Conservation (phyloP, 2,888 invertebrate species). For the Clivina fossor region DNA sequence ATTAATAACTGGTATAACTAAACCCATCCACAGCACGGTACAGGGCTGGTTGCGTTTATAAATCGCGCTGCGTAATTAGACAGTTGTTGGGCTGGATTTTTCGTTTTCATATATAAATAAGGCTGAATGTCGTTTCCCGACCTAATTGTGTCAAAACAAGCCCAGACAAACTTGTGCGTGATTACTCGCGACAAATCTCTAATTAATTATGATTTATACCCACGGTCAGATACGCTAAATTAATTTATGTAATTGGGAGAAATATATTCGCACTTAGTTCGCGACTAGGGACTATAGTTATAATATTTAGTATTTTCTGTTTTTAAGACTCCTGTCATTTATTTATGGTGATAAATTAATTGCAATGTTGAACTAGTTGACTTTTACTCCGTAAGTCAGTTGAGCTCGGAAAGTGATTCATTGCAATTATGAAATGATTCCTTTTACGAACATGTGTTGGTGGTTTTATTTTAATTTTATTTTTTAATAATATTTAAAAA, state of each 20-base stretch:
- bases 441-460: no score
- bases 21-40: neutral
- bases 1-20: constrained; percentile 14
- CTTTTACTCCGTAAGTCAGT: no score
- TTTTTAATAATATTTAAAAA: no score
- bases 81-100: constrained; percentile 16
- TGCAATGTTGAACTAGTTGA: no score
- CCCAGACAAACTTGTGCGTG: constrained; percentile 21
- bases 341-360: no score
- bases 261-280: constrained; percentile 11
- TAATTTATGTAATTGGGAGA: constrained; percentile 27
- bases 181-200: constrained; percentile 20
- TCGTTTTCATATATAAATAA: constrained; percentile 2
- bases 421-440: no score
- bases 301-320: no score
- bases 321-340: no score
- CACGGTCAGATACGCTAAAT: constrained; percentile 25
- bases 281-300: no score
- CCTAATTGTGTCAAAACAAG: constrained; percentile 23
- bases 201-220: constrained; percentile 28
- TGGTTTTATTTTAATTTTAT: no score
- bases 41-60: constrained; percentile 7
- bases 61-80: no score
- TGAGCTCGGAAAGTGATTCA: no score
- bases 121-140: constrained; percentile 17